Evolutionary conservation across 2,797 vertebrate species (phyloP).

Genomic region (Buphagus erythrorhynchus): DNA sequence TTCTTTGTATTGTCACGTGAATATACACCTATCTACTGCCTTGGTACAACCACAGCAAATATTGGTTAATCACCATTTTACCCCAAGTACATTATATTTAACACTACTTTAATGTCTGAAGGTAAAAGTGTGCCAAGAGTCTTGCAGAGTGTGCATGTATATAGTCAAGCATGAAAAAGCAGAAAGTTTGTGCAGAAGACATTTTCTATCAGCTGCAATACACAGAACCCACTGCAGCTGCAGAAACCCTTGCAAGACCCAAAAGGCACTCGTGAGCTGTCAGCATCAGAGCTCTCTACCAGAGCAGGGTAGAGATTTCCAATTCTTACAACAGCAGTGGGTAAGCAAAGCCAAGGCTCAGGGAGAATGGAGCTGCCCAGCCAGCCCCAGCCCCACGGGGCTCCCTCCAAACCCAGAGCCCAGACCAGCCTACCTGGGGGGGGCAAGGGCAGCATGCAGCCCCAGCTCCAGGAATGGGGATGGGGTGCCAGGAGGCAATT

Average conservation of each 20-base stretch:
- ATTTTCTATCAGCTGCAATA: not conserved
- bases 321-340: not conserved
- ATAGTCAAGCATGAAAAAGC: not conserved
- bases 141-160: not conserved
- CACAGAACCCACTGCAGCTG: not conserved
- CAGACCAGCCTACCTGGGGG: not conserved
- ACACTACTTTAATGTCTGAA: not conserved
- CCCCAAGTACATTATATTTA: not conserved
- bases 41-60: accelerated
- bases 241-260: not conserved
- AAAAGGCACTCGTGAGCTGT: accelerated
- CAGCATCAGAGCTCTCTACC: not conserved
- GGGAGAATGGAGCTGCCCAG: not conserved
- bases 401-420: not conserved
- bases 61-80: not conserved
- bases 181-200: not conserved
- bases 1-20: not conserved
- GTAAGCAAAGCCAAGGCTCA: not conserved
- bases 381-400: accelerated
- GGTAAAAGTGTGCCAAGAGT: not conserved
- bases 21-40: accelerated
- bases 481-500: not conserved
- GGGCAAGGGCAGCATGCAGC: not conserved
- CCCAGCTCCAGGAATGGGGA: slow-evolving; percentile 41
- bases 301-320: not conserved